Conservation (phyloP, 2,888 invertebrate species). For the Candidula unifasciata region DNA sequence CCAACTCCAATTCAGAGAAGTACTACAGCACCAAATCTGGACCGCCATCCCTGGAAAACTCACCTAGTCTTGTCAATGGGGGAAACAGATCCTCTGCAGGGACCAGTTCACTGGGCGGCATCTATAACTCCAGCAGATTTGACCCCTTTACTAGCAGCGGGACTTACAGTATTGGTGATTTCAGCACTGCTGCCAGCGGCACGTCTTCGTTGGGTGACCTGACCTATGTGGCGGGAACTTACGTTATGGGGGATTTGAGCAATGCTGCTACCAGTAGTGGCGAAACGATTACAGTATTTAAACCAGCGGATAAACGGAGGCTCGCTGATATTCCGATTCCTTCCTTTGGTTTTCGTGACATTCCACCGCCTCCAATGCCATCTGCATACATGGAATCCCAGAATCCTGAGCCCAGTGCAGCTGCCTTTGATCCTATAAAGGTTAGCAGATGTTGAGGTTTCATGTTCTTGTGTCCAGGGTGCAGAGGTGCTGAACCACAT, state of each 20-base stretch:
- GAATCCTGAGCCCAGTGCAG: neutral
- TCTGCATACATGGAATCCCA: neutral
- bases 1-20: slow-evolving; percentile 48
- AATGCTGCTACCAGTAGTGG: slow-evolving; percentile 20
- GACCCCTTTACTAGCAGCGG: neutral
- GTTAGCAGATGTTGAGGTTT: slow-evolving; percentile 12
- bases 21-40: slow-evolving; percentile 43
- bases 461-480: neutral
- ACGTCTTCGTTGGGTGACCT: slow-evolving; percentile 29
- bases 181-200: slow-evolving; percentile 26
- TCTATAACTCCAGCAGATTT: neutral
- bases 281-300: slow-evolving; percentile 42
- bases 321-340: slow-evolving; percentile 49
- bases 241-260: slow-evolving; percentile 37
- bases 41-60: slow-evolving; percentile 15
- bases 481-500: too few species aligned
- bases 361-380: slow-evolving; percentile 48
- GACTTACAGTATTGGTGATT: slow-evolving; percentile 23
- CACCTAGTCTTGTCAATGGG: neutral
- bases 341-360: slow-evolving; percentile 46
- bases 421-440: slow-evolving; percentile 44
- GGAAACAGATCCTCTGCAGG: neutral
- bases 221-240: slow-evolving; percentile 16
- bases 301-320: slow-evolving; percentile 12
- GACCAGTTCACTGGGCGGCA: neutral